Evolutionary conservation across 2,888 invertebrate species (phyloP).

Genomic region (Cynaeus angustus): DNA sequence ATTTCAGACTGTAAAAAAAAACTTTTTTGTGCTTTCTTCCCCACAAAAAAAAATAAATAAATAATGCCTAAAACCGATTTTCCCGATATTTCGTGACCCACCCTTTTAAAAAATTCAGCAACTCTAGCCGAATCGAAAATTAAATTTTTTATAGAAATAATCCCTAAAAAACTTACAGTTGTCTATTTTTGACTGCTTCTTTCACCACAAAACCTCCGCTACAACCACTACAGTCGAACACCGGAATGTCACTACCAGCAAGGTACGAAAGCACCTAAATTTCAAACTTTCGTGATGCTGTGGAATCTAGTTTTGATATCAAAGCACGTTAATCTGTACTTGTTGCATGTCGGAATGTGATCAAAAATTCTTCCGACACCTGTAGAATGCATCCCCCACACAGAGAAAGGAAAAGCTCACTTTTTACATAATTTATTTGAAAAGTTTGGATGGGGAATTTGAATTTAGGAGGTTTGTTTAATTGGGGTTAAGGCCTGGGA

Average conservation of each 20-base stretch:
- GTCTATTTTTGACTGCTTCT: neutral
- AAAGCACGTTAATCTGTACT: conserved; percentile 15
- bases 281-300: conserved; percentile 54
- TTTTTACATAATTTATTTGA: neutral
- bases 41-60: too few species aligned
- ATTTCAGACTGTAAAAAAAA: too few species aligned
- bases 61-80: too few species aligned
- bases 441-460: neutral
- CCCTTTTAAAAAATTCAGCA: neutral
- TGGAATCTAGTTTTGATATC: conserved; percentile 43
- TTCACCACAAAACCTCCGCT: conserved; percentile 9
- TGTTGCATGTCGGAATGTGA: conserved; percentile 35
- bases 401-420: conserved; percentile 20
- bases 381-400: conserved; percentile 43
- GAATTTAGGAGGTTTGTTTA: neutral
- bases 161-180: conserved; percentile 21
- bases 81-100: neutral
- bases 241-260: conserved; percentile 54
- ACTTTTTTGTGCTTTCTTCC: too few species aligned
- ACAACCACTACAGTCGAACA: conserved; percentile 52
- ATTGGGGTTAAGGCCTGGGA: neutral
- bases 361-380: conserved; percentile 48
- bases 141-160: neutral
- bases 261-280: conserved; percentile 50
- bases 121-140: neutral